A percentile compares a stretch with the other conserved stretches of the same genome.
These are phyloP conservation scores for Cygnus atratus DNA, from an alignment of 2,113 vertebrate genomes.

Conservation along the genomic window DNA sequence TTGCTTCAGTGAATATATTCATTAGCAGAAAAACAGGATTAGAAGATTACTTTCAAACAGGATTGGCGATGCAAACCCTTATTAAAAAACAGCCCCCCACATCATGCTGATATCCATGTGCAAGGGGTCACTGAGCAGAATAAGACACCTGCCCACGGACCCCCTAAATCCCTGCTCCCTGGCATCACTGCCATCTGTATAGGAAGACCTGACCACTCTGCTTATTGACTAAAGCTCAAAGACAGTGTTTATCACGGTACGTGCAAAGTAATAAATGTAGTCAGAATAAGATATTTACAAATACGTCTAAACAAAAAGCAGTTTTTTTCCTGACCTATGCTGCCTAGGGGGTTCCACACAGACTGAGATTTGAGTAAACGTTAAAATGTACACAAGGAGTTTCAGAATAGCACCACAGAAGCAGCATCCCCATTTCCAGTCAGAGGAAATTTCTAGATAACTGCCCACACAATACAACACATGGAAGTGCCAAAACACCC, in stretches of 20 bases:
- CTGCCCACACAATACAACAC: neutral
- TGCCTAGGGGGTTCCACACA: neutral
- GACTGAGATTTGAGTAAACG: neutral
- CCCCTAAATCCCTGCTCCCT: neutral
- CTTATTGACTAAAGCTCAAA: neutral
- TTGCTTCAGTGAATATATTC: neutral
- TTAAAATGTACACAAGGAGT: neutral
- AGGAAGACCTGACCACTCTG: neutral
- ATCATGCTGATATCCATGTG: neutral
- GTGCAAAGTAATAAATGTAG: neutral
- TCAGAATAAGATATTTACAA: neutral
- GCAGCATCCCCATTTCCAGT: neutral
- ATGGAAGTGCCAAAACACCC: neutral
- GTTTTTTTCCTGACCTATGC: neutral
- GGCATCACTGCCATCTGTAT: neutral
- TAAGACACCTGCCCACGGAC: neutral
- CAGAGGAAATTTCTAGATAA: neutral
- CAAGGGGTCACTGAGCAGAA: neutral
- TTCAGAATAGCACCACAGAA: neutral
- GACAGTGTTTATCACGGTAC: neutral
- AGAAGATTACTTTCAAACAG: neutral
- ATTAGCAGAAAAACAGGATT: neutral
- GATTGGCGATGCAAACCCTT: neutral
- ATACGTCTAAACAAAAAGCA: neutral
- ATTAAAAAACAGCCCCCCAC: neutral